These are phyloP conservation scores for Trichonephila clavata DNA, from an alignment of 1,140 invertebrate genomes.

Conservation along the genomic window DNA sequence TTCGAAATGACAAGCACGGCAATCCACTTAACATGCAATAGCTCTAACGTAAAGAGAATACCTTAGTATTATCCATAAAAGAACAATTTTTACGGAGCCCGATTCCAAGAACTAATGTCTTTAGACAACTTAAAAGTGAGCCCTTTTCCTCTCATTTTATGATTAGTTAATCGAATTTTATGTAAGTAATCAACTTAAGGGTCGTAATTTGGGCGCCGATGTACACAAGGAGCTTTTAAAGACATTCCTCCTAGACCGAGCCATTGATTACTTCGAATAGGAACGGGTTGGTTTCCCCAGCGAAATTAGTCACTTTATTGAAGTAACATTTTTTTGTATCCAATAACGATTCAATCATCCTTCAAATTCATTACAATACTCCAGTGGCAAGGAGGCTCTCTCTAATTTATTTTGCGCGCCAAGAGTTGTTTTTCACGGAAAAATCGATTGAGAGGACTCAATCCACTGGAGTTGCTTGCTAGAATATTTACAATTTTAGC, in stretches of 20 bases:
- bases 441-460: no score
- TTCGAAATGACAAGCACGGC: not conserved
- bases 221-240: not conserved
- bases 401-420: no score
- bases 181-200: not conserved
- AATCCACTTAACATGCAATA: not conserved
- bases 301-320: not conserved
- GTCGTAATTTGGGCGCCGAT: not conserved
- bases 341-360: not conserved
- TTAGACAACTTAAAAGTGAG: not conserved
- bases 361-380: no score
- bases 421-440: no score
- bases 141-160: not conserved
- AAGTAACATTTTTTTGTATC: not conserved
- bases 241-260: not conserved
- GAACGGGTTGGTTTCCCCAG: not conserved
- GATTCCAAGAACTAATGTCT: not conserved
- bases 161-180: constrained; percentile 12
- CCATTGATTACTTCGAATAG: not conserved
- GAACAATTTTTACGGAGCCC: not conserved
- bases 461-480: no score
- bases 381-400: no score
- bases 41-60: not conserved
- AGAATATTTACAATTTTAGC: no score
- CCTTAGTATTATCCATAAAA: not conserved